Evolutionary conservation across 2,888 invertebrate genomes (phyloP), one percentile per base, ranked within the genome.

Genomic region (Scaptomyza cyrtandrae): DNA sequence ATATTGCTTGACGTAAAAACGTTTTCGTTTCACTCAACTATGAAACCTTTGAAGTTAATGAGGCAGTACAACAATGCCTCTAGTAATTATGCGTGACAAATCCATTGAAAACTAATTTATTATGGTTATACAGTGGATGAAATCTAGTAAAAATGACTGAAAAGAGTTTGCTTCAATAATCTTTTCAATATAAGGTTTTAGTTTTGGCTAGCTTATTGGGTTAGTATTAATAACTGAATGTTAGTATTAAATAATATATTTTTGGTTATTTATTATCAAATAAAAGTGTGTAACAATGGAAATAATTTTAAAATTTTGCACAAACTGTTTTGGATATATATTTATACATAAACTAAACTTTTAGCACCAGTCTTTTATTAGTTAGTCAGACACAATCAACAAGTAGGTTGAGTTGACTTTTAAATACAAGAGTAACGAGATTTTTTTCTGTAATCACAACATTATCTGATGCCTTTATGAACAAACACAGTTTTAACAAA

Each of bases 391-490:
- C 14, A 39, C 14, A 16, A 41, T 16, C 41, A 41, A 41, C 41
- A 41, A 41, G 39, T 39, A 39, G 9, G 16, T 41, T n/a, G n/a
- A n/a, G n/a, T n/a, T n/a, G 49, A 39, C 31, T 54, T 44, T 49
- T 43, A 13, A 45, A 11, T 10, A 24, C 27, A 43, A 43, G 39
- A 39, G 11, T 27, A 49, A 37, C 55, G 19, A 27, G 16, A 41
- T 11, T 16, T 54, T 48, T 35, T 46, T 31, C 35, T 46, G 48
- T 46, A 50, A 65, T 61, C 44, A 41, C 16, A 60, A 55, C 58
- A 44, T 61, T 65, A 56, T 60, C 58, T 14, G 45, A 53, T 58
- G 64, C n/a, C 63, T 16, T 16, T 56, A 57, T 59, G 57, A 63
- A 65, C 37, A 48, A 53, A 63, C 54, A 44, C n/a, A 24, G 16